phyloP scores from a whole-genome alignment of 92 coral and sea anemone genomes.

The Palythoa grandis region DNA sequence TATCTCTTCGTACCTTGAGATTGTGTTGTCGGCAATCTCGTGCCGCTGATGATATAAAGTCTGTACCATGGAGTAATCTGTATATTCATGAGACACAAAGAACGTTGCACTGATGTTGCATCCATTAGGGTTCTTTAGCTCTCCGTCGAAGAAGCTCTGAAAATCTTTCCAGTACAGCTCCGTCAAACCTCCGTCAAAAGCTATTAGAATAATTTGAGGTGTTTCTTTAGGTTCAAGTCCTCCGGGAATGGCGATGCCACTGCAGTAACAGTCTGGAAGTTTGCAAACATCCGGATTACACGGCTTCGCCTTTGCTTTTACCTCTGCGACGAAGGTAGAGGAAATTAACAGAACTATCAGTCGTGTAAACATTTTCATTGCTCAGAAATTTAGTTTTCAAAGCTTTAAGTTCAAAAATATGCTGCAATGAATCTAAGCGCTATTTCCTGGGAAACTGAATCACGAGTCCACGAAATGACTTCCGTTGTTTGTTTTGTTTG shows the following conservation, averaged over 20 bases:
- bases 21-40: constrained; percentile 69
- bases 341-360: not conserved
- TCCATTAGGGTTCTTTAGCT: constrained; percentile 64
- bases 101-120: constrained; percentile 75
- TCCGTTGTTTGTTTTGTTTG: not conserved
- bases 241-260: constrained; percentile 65
- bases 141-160: constrained; percentile 63
- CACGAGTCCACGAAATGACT: not conserved
- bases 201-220: constrained; percentile 71
- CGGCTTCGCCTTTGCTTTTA: constrained; percentile 9
- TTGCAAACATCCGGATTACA: constrained; percentile 57
- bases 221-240: constrained; percentile 46
- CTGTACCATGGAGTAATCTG: constrained; percentile 64
- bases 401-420: not conserved
- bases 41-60: constrained; percentile 66
- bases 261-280: constrained; percentile 75
- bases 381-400: not conserved
- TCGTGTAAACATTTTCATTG: not conserved
- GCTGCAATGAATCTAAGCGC: not conserved
- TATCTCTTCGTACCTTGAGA: constrained; percentile 56
- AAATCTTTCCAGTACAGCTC: constrained; percentile 42
- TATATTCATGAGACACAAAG: constrained; percentile 75
- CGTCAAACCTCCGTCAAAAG: constrained; percentile 64
- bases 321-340: not conserved
- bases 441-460: not conserved